A percentile compares a stretch with the other conserved stretches of the same genome.
Conservation (phyloP, 2,113 vertebrate genomes). For the Odocoileus virginianus region DNA sequence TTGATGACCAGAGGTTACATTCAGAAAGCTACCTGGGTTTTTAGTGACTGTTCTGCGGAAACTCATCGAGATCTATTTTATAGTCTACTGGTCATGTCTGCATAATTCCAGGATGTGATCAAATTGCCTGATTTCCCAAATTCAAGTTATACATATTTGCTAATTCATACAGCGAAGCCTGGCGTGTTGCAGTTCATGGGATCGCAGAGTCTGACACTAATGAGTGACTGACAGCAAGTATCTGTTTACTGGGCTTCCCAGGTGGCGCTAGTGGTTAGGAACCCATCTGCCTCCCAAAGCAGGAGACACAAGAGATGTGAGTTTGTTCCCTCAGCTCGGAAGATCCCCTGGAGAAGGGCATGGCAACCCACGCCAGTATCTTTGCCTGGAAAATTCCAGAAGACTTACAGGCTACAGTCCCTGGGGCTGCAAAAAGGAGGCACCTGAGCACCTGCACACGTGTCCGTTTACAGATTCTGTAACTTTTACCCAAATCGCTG, state of each 20-base stretch:
- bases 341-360: not conserved
- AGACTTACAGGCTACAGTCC: not conserved
- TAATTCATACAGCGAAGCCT: not conserved
- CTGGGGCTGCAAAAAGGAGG: not conserved
- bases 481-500: not conserved
- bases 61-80: not conserved
- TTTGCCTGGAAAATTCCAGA: not conserved
- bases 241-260: not conserved
- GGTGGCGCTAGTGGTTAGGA: not conserved
- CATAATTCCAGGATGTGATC: not conserved
- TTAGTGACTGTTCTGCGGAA: not conserved
- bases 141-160: not conserved
- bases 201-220: accelerated
- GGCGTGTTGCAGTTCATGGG: not conserved
- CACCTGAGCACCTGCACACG: too few species aligned
- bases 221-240: not conserved
- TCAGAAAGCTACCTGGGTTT: not conserved
- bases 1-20: not conserved
- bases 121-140: not conserved
- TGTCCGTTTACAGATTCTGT: not conserved
- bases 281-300: not conserved
- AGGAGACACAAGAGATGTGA: not conserved
- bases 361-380: not conserved
- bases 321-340: not conserved
- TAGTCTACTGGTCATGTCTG: not conserved